Evolutionary conservation across 2,888 invertebrate genomes (phyloP).

Genomic region (Agonopterix arenella): DNA sequence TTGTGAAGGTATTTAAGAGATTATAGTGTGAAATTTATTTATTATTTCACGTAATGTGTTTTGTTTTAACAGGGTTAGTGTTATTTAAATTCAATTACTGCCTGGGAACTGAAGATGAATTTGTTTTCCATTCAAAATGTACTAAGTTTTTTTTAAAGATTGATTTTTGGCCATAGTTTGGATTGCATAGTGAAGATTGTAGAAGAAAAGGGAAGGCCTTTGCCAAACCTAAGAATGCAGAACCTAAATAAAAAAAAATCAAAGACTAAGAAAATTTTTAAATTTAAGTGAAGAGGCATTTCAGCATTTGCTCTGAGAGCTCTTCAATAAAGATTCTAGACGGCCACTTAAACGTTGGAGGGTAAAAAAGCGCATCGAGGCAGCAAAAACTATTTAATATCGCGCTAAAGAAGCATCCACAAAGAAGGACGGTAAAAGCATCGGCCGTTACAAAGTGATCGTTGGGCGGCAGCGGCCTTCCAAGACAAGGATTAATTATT

Average conservation of each 20-base stretch:
- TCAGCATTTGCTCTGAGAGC: conserved; percentile 11
- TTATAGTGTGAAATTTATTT: conserved; percentile 54
- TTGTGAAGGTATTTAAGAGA: conserved; percentile 45
- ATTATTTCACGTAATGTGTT: conserved; percentile 35
- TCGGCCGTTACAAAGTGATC: conserved; percentile 51
- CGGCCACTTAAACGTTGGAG: conserved; percentile 28
- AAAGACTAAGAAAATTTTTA: no score
- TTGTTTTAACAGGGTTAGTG: conserved; percentile 41
- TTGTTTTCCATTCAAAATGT: no score
- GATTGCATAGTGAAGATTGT: no score
- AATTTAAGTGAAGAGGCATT: neutral
- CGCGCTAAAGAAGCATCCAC: conserved; percentile 50
- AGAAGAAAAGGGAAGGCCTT: no score
- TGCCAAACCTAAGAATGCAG: no score
- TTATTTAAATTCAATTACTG: conserved; percentile 59
- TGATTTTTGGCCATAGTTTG: no score
- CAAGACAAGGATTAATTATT: conserved; percentile 70
- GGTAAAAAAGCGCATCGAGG: conserved; percentile 54
- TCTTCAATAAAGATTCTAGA: conserved; percentile 29
- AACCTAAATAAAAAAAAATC: no score
- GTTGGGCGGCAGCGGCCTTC: conserved; percentile 8
- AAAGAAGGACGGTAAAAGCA: conserved; percentile 57
- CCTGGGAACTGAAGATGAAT: conserved; percentile 3
- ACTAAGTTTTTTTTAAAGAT: no score
- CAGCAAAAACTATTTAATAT: conserved; percentile 73